phyloP scores from a whole-genome alignment of 1,140 invertebrate species.

The Drosophila pruinosa region DNA sequence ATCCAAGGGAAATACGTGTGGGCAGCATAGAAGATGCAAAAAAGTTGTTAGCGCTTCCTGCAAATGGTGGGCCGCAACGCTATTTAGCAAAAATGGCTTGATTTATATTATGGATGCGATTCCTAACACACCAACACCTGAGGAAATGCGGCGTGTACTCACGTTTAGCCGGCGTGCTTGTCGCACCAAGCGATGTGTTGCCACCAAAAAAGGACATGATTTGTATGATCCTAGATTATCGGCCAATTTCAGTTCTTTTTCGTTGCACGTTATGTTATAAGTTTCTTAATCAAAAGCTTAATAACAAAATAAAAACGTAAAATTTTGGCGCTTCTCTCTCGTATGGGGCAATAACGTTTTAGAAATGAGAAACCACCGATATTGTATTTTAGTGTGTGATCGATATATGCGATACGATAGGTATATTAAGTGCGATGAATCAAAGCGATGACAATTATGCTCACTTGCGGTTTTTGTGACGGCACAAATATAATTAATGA shows the following conservation, averaged over 20 bases:
- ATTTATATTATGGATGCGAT: conserved; percentile 8
- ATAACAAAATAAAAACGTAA: conserved; percentile 41
- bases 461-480: neutral
- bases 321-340: conserved; percentile 70
- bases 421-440: neutral
- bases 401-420: conserved; percentile 9
- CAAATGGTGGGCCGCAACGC: conserved; percentile 19
- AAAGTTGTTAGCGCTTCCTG: conserved; percentile 40
- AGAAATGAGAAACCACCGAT: conserved; percentile 15
- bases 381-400: neutral
- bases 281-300: conserved; percentile 10
- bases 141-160: conserved; percentile 34
- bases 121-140: neutral
- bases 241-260: neutral
- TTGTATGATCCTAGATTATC: neutral
- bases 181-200: conserved; percentile 75
- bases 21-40: conserved; percentile 50
- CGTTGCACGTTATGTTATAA: neutral
- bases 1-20: conserved; percentile 55
- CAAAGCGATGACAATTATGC: no score
- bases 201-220: conserved; percentile 76
- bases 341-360: conserved; percentile 15
- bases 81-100: conserved; percentile 63
- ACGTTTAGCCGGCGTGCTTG: conserved; percentile 81
- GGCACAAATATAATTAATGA: neutral